Conservation (phyloP, 2,113 vertebrate species). For the Lanius ludovicianus region DNA sequence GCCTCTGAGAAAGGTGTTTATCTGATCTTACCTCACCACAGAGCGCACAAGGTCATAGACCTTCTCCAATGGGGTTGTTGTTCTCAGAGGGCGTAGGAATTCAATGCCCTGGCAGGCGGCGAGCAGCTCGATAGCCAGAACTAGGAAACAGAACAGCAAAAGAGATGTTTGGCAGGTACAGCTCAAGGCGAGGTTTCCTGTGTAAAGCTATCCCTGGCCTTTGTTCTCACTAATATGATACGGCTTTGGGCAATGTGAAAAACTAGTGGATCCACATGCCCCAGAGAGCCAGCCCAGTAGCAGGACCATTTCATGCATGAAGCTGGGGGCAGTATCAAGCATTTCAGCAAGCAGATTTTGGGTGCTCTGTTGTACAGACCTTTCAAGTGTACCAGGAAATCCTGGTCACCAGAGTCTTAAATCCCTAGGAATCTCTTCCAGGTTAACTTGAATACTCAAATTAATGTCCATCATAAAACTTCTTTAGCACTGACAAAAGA, state of each 20-base stretch:
- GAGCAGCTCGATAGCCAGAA: constrained; percentile 92
- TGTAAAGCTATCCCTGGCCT: neutral
- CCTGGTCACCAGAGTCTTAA: neutral
- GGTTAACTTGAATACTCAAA: neutral
- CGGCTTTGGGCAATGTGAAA: neutral
- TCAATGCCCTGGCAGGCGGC: constrained; percentile 98
- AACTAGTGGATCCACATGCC: neutral
- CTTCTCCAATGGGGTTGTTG: constrained; percentile 96
- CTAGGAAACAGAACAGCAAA: constrained; percentile 52
- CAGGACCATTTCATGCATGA: neutral
- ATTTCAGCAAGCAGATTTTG: neutral
- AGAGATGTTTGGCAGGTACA: neutral
- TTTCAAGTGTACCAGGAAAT: neutral
- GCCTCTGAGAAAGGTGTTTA: constrained; percentile 16
- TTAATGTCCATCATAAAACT: neutral
- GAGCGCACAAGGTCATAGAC: constrained; percentile 97
- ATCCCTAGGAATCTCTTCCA: neutral
- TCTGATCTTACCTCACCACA: constrained; percentile 89
- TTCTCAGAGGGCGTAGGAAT: constrained; percentile 93
- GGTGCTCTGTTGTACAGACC: neutral
- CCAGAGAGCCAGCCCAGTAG: neutral
- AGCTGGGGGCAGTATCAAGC: neutral
- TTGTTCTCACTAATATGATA: neutral
- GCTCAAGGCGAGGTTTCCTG: neutral
- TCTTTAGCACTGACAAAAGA: neutral